These are phyloP conservation scores for Corticium candelabrum DNA, from an alignment of 37 sponge, comb jelly and placozoan genomes.

Conservation along the genomic window DNA sequence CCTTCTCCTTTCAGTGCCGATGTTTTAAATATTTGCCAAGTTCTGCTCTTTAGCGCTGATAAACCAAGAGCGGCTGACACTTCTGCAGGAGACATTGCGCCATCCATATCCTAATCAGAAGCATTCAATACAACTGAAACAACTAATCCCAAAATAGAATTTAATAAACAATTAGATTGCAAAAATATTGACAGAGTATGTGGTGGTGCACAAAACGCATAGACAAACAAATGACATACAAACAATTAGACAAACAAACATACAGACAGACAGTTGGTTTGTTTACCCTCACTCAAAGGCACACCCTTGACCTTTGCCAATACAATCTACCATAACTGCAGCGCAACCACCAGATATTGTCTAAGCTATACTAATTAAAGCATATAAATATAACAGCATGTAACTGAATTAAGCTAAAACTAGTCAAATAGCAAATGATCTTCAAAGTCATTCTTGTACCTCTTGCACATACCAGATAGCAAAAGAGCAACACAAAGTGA, in stretches of 20 bases:
- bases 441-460: too few species aligned
- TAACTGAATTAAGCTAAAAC: too few species aligned
- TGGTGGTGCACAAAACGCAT: not conserved
- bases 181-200: not conserved
- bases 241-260: not conserved
- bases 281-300: too few species aligned
- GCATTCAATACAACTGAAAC: not conserved
- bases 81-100: constrained; percentile 89
- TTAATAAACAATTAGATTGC: not conserved
- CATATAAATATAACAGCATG: too few species aligned
- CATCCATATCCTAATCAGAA: constrained; percentile 94
- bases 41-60: constrained; percentile 86
- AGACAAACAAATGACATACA: not conserved
- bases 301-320: too few species aligned
- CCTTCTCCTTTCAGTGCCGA: constrained; percentile 96
- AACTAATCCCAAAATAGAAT: not conserved
- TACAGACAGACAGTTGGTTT: not conserved
- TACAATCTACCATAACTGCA: too few species aligned
- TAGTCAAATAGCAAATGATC: too few species aligned
- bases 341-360: too few species aligned
- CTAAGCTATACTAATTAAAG: too few species aligned
- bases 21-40: constrained; percentile 99
- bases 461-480: too few species aligned
- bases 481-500: too few species aligned
- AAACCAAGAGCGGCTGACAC: constrained; percentile 86